Evolutionary conservation across 2,888 invertebrate genomes (phyloP).

Genomic region (Phymatocera aterrima): DNA sequence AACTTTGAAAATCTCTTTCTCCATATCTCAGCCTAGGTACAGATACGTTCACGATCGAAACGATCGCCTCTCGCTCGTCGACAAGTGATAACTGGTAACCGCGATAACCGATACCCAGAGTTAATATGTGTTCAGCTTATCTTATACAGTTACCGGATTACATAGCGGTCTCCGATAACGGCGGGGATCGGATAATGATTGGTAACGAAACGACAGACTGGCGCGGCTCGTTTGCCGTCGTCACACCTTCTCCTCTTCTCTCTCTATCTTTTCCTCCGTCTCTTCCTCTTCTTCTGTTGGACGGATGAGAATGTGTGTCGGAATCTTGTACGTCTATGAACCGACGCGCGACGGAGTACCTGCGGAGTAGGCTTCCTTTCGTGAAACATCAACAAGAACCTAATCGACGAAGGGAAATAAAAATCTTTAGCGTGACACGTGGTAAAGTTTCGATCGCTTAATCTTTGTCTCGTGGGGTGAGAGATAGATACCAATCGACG

Average conservation of each 20-base stretch:
- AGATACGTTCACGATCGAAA: neutral
- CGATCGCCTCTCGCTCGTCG: neutral
- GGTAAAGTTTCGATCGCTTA: conserved; percentile 39
- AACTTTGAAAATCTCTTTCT: neutral
- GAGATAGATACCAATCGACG: neutral
- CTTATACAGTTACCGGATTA: neutral
- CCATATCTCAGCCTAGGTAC: too few species aligned
- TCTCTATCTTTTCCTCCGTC: neutral
- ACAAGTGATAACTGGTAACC: conserved; percentile 9
- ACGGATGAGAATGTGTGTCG: conserved; percentile 4
- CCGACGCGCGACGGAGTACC: too few species aligned
- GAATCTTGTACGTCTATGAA: conserved; percentile 5
- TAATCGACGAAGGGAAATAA: conserved; percentile 1
- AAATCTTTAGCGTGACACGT: conserved; percentile 26
- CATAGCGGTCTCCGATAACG: conserved; percentile 27
- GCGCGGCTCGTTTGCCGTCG: neutral
- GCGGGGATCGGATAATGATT: conserved; percentile 35
- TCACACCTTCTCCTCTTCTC: neutral
- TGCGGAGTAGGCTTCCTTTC: too few species aligned
- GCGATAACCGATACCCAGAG: neutral
- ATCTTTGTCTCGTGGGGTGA: conserved; percentile 27
- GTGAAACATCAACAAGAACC: conserved; percentile 27
- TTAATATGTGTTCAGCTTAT: conserved; percentile 1
- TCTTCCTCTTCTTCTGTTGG: neutral
- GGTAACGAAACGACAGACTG: conserved; percentile 5